A percentile compares a stretch with the other conserved stretches of the same genome.
Evolutionary conservation across 2,888 invertebrate species (phyloP).

Genomic region (Napeogenes inachia): DNA sequence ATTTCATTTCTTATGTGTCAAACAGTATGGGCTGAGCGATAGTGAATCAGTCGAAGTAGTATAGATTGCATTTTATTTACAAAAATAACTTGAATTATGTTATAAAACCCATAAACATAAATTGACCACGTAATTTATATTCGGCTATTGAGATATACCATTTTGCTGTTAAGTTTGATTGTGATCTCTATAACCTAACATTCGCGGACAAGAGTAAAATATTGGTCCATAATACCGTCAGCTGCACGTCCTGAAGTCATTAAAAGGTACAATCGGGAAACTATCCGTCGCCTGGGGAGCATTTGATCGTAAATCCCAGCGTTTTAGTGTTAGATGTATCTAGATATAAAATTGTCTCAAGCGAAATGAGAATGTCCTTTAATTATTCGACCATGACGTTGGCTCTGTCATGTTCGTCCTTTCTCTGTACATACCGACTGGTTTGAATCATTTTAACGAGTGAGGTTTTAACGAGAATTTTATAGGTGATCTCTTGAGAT

Average conservation of each 20-base stretch:
- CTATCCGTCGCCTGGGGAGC: slow-evolving; percentile 56
- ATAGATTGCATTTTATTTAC: too few species aligned
- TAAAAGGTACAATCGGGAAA: slow-evolving; percentile 54
- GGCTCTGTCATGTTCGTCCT: slow-evolving; percentile 40
- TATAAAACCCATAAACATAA: not conserved
- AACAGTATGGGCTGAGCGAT: too few species aligned
- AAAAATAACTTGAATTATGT: too few species aligned
- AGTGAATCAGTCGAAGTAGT: too few species aligned
- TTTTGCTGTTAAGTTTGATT: slow-evolving; percentile 22
- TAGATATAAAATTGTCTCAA: slow-evolving; percentile 64
- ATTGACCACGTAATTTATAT: not conserved
- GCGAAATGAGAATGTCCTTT: slow-evolving; percentile 63
- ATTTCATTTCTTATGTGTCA: too few species aligned
- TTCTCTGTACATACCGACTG: slow-evolving; percentile 31
- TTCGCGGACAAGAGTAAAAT: slow-evolving; percentile 38
- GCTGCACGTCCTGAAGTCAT: slow-evolving; percentile 42
- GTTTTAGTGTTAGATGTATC: slow-evolving; percentile 55
- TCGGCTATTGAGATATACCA: not conserved
- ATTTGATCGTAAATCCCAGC: slow-evolving; percentile 53
- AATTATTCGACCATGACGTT: slow-evolving; percentile 60
- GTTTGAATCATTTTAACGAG: slow-evolving; percentile 64
- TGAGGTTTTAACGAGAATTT: slow-evolving; percentile 71
- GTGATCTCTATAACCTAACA: slow-evolving; percentile 35
- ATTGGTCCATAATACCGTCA: slow-evolving; percentile 37
- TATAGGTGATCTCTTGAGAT: slow-evolving; percentile 69